Evolutionary conservation across 2,888 invertebrate genomes (phyloP), one percentile per base, ranked within the genome.

Genomic region (Melieria picta): DNA sequence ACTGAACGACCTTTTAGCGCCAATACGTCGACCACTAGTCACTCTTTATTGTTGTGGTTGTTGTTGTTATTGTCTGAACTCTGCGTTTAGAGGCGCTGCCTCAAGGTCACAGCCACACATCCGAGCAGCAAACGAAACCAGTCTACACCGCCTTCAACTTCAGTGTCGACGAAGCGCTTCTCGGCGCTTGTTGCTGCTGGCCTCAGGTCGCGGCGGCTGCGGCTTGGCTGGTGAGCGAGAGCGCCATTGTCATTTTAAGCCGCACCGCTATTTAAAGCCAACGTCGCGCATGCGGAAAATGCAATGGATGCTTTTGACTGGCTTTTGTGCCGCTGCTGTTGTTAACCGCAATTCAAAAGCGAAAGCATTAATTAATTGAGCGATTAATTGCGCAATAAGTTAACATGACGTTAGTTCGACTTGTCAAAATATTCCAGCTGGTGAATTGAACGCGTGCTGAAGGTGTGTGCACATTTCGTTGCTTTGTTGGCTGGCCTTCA

Each of bases 361-460:
- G 56, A 65, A 52, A 52, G 10, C 52, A 52, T 75, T 81, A 79
- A 80, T 83, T 81, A 81, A 81, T 81, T 83, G 77, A 75, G 74
- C 79, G 76, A 77, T 81, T 83, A 80, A 80, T 79, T 62, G n/a
- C 45, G 42, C 9, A n/a, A 57, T 67, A 30, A n/a, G 11, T n/a
- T 60, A 11, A 42, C 2, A 5, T 42, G 30, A 30, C 30, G 52
- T 52, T 13, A 13, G 13, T 52, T 52, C 11, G 13, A 46, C 45
- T 64, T 4, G 13, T 46, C 5, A 50, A 9, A 50, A 63, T 10
- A 64, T 16, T 30, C 1, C 30, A 30, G 30, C 30, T 30, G 30
- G 30, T 30, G 2, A 30, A 30, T 1, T 30, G 30, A 30, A 30
- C 30, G 30, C 30, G 30, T 30, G 30, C 30, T 30, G 30, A 30